Evolutionary conservation across 2,797 vertebrate genomes (phyloP).

Genomic region (Manis crassicaudata): DNA sequence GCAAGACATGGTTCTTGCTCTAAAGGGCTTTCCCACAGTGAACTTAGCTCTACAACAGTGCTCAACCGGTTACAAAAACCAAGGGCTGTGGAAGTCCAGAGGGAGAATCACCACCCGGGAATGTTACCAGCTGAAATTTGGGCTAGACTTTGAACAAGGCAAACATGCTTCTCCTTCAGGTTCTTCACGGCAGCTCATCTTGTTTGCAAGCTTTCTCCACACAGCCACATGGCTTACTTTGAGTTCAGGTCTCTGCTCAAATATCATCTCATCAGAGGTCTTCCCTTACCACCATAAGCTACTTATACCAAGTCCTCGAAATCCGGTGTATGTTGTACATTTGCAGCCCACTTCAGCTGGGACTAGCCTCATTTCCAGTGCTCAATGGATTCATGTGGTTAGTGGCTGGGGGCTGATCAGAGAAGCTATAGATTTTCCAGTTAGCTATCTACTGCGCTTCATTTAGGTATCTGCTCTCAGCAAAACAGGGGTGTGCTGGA

Average conservation of each 20-base stretch:
- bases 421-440: neutral
- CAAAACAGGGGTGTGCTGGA: neutral
- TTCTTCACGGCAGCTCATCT: neutral
- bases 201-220: neutral
- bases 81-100: neutral
- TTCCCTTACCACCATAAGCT: neutral
- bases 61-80: neutral
- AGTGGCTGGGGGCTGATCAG: neutral
- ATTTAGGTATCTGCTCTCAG: neutral
- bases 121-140: neutral
- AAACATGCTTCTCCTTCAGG: neutral
- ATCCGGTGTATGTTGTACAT: neutral
- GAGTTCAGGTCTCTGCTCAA: neutral
- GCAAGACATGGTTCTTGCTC: neutral
- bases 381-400: neutral
- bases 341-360: neutral
- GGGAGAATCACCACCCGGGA: neutral
- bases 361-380: neutral
- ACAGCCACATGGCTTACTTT: neutral
- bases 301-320: neutral
- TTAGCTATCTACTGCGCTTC: neutral
- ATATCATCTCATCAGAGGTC: neutral
- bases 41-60: neutral
- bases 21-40: neutral
- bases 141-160: neutral